Base-by-base conservation (phyloP, 1,140 invertebrate genomes). In the Atta cephalotes region DNA sequence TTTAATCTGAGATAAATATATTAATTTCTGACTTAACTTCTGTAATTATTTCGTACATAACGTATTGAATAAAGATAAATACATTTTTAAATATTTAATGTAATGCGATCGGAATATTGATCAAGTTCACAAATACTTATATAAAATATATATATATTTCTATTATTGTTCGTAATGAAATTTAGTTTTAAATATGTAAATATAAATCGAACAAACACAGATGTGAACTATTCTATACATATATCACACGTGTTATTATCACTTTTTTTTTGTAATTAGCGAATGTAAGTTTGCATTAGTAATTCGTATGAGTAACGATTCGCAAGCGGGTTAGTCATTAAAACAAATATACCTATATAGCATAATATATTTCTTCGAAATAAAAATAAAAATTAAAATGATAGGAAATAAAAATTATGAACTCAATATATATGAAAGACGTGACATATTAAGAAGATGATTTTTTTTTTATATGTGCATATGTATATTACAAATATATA, bases 11-110 rank as follows among this genome's bases (percentile, higher is more conserved):
- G 6, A 18, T 31, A 35, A 56, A 31, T 31, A 16, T 21, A 2
- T 74, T 35, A 74, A 74, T 74, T 35, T 5, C 31, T 28, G 5
- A 25, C 4, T 49, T 28, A 2, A 25, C 4, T 49, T 53, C 21
- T 18, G 45, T 28, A 72, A 72, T 53, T 12, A 10, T n/a, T n/a
- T 25, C 9, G 1, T 14, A 16, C 25, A 25, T 28, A 66, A 39
- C 25, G 18, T 31, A 58, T 28, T 31, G 9, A 72, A 31, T 72
- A 14, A 16, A 21, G 45, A 70, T 70, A 49, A 39, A 21, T 49
- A 25, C 31, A n/a, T 70, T 51, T 70, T 25, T 70, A 51, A 51
- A 70, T 51, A 18, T 16, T 6, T 70, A 58, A 80, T 68, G 31
- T 16, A 39, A 35, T 4, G 21, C 16, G 28, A 71, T 35, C 14